Base-by-base conservation (phyloP, 1,140 invertebrate genomes). In the Odontomachus brunneus region DNA sequence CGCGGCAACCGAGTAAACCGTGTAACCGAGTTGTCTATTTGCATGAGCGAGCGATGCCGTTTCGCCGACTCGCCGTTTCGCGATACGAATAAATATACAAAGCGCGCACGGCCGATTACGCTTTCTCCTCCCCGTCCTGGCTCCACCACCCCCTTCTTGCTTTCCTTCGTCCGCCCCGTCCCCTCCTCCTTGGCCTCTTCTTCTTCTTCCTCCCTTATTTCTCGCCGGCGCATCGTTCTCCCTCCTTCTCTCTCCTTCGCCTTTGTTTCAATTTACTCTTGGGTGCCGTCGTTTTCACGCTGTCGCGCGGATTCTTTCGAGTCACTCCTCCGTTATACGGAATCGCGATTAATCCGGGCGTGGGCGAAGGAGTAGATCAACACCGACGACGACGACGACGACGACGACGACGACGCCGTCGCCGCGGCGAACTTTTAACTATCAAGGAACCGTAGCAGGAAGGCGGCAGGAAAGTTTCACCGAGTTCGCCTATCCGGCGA, bases 281-380 rank as follows among this genome's bases (percentile, higher is more conserved):
- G 38, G 76, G 69, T 74, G 76, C 75, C 78, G 74, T 87, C 85
- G 65, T 88, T 87, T 84, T 86, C 84, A 80, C 85, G 73, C 86
- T 84, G 86, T 84, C 67, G 53, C 49, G 33, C 57, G 60, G 82
- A 86, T 69, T 76, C 83, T 80, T 74, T 88, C 82, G 73, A 88
- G 85, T 84, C 86, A 87, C 74, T 86, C 53, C 74, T 86, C 59
- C 65, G 82, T 75, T 84, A 84, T 84, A 84, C 85, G 85, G 82
- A 88, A 87, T 88, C 86, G 72, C 86, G 86, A 88, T 88, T 88
- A 88, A 88, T 88, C 72, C 85, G 82, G 74, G 74, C 85, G 84
- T 75, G 82, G 85, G 72, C 82, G 82, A 88, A 88, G 38, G 38
- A 44, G 86, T 88, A 84, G 86, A 88, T 88, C 85, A 88, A 88